A percentile compares a stretch with the other conserved stretches of the same genome.
These are phyloP conservation scores for Gallinago nigripennis DNA, from an alignment of 2,797 vertebrate genomes.

Conservation along the genomic window DNA sequence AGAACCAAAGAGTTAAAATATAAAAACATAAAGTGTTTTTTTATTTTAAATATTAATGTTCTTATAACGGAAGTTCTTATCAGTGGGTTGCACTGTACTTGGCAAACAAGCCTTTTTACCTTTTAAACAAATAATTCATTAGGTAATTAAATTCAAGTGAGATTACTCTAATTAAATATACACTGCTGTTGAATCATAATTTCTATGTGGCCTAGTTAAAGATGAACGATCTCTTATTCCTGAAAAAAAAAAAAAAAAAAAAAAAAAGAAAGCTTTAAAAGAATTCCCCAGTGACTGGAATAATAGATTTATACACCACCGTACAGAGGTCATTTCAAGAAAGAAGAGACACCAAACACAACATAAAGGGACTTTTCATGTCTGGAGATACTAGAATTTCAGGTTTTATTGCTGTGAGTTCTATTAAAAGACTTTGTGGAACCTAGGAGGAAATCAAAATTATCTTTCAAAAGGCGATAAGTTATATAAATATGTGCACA, in stretches of 20 bases:
- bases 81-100: conserved; percentile 74
- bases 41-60: conserved; percentile 52
- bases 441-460: conserved; percentile 57
- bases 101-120: conserved; percentile 80
- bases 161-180: conserved; percentile 85
- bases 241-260: not conserved
- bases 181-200: conserved; percentile 82
- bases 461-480: conserved; percentile 51
- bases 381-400: conserved; percentile 64
- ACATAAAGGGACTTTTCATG: conserved; percentile 45
- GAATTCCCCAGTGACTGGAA: conserved; percentile 68
- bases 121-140: conserved; percentile 87
- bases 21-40: not conserved
- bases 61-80: conserved; percentile 75
- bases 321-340: conserved; percentile 75
- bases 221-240: conserved; percentile 75
- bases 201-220: conserved; percentile 81
- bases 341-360: conserved; percentile 58
- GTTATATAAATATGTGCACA: conserved; percentile 64
- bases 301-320: conserved; percentile 68
- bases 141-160: conserved; percentile 84
- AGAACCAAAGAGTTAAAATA: conserved; percentile 60
- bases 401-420: conserved; percentile 45
- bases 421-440: conserved; percentile 56
- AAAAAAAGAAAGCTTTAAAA: conserved; percentile 60